Evolutionary conservation across 2,113 vertebrate genomes (phyloP), one percentile per base, ranked within the genome.

Genomic region (Rhinolophus sinicus): DNA sequence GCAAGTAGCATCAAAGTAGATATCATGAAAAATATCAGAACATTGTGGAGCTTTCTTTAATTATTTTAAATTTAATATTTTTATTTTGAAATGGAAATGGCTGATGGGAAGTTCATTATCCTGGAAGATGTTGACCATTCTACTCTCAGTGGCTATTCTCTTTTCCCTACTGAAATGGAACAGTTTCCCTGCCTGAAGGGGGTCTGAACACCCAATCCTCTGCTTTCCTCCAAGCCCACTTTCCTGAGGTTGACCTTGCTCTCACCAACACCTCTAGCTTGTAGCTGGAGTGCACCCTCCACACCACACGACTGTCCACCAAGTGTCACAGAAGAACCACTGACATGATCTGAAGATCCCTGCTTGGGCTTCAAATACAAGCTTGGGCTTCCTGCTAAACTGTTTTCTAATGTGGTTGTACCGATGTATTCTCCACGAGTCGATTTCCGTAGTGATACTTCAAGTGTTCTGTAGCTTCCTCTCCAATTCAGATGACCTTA

Each of bases 21-120:
- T 44, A 76, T 35, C 50, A 47, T 24, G 4, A 40, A 90, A 94
- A 76, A 73, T 47, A 84, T 40, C 84, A 87, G 15, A 77, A 30
- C 10, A 21, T 64, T 50, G 26, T 56, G 87, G 18, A 12, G 18
- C 60, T 80, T 83, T 77, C 30, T 77, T 56, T 26, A 67, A 76
- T 88, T 56, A 65, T 78, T 73, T 77, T 13, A 33, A n/a, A 62
- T 52, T 76, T 80, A 54, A 82, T 64, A 6, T 70, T 94, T 96
- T 78, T 75, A 76, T 92, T 92, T 89, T 58, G 19, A 97, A 90
- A 90, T 84, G 54, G 24, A 81, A 13, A 40, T 64, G n/a, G 16
- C 6, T 78, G 9, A 38, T 91, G 5, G 33, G 75, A 64, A 96
- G 75, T 62, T 67, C 47, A n/a, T 87, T 24, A 60, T 40, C 65